Base-by-base conservation (phyloP, 2,797 vertebrate genomes). In the Synaphobranchus kaupii region DNA sequence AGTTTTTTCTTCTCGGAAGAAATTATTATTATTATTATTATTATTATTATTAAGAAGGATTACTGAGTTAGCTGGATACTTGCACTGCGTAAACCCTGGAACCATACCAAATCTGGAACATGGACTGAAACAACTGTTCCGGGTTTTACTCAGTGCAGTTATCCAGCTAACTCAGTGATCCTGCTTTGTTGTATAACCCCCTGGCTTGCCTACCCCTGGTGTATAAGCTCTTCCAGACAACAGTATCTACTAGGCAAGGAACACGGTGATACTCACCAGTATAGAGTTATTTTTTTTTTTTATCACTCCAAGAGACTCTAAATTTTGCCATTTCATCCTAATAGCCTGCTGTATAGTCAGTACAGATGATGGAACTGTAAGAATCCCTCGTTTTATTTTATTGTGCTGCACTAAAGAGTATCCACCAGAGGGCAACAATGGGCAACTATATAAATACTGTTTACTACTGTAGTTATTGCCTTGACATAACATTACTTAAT, bases 361-460 rank as follows among this genome's bases (percentile, higher is more conserved):
- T 31, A 71, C 9, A 76, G 13, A 76, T 39, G 0, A 20, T 20
- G 31, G 12, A 76, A 39, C 3, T 3, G 10, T 68, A 28, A 31
- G 66, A 68, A 31, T 28, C 66, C 66, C 6, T 34, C 34, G 39
- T 39, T 76, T 17, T 4, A 76, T 31, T 2, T n/a, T 76, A 73
- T 39, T 39, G 52, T n/a, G 85, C 76, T 78, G 20, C 56, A 78
- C 50, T n/a, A 48, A n/a, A n/a, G 0, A 44, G 50, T 3, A 17
- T 60, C 68, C 85, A 86, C 71, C 73, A 86, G 85, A 86, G 68
- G 85, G 39, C 31, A n/a, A 5, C 6, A 47, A 44, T 80, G 52
- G 31, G 22, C 25, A 58, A 80, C 20, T 25, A 81, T 25, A 25
- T 50, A 39, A 81, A 20, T 50, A 12, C 15, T 3, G 34, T 28